Percentiles rank a stretch among this genome's conserved stretches.
Evolutionary conservation across 2,797 vertebrate genomes (phyloP).

Genomic region (Capromys pilorides): DNA sequence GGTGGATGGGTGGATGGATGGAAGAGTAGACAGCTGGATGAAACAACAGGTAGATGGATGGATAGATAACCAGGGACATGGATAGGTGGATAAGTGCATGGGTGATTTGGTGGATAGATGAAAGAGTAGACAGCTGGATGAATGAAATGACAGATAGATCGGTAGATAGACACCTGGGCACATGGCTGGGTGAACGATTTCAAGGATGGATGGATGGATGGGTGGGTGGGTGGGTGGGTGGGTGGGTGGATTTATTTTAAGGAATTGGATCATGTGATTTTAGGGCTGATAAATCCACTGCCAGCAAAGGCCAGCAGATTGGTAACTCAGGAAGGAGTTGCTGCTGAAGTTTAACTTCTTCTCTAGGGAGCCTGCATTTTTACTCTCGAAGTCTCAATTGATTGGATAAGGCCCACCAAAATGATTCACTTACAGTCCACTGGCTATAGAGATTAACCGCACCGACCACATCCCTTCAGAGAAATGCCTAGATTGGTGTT

Average conservation of each 20-base stretch:
- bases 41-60: no score
- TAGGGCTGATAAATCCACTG: background rate
- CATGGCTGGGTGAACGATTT: no score
- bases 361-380: background rate
- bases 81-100: background rate
- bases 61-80: no score
- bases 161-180: background rate
- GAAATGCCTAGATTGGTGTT: no score
- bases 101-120: accelerated
- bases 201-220: no score
- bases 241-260: background rate
- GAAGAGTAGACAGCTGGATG: background rate
- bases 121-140: background rate
- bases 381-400: background rate
- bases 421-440: accelerated
- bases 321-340: background rate
- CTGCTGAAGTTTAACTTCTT: background rate
- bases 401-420: background rate
- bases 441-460: accelerated
- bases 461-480: no score
- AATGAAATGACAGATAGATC: no score
- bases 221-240: background rate
- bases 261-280: accelerated
- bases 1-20: accelerated
- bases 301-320: no score